Evolutionary conservation across 2,113 vertebrate genomes (phyloP), one percentile per base, ranked within the genome.

Genomic region (Columba janthina): DNA sequence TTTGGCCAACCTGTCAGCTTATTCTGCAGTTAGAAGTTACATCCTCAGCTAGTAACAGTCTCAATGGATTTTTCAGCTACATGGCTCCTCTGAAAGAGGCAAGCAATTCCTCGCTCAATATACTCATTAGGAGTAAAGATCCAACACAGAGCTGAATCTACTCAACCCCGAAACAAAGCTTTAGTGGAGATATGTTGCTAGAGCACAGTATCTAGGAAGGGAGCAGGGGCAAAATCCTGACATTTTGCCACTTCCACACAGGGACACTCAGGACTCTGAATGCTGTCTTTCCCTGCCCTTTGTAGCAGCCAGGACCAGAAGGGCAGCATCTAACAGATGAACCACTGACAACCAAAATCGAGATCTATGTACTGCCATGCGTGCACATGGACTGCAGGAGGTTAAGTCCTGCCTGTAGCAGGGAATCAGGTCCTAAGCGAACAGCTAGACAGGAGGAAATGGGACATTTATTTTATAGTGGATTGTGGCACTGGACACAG

Each of bases 391-490:
- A 76, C 48, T 7, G 29, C 53, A 32, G 24, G 14, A 31, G 15
- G 15, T 22, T 44, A 70, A 36, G 18, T 9, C 34, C 42, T 19
- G 31, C 10, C 28, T 50, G 36, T 4, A 40, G 14, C 12, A 51
- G 19, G 16, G 38, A 17, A 46, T 6, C 12, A 31, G 5, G 8
- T 38, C 26, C 21, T 44, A 34, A 57, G 56, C 42, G 29, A 50
- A 58, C 26, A n/a, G 12, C 25, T 75, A 34, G 11, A 26, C 54
- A 65, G 29, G 26, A 62, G 15, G 21, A 34, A 79, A 64, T 1
- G 8, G 13, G 34, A 12, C 38, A 10, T 10, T 53, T 24, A 11
- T 6, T 5, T 7, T 42, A 6, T 0, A 28, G 11, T 0, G 10
- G 20, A 29, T 9, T 74, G 28, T 17, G 13, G 11, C 54, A 73